Conservation (phyloP, 64 coral and sea anemone species). For the Stichodactyla helianthus region DNA sequence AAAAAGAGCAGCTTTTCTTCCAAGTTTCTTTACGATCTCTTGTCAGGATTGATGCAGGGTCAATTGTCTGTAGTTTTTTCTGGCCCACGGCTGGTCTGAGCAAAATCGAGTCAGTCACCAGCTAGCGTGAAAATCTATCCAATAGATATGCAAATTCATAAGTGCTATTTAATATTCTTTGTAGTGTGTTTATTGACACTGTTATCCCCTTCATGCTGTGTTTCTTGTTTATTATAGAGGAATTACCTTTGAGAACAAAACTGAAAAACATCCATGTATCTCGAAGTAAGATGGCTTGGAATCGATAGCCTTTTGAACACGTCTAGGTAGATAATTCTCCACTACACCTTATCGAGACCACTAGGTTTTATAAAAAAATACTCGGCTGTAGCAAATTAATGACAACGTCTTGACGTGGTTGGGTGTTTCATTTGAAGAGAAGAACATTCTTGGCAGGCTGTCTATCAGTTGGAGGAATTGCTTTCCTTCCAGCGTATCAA, state of each 20-base stretch:
- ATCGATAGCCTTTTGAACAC: background rate
- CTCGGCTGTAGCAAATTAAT: background rate
- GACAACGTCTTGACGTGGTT: background rate
- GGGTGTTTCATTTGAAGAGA: background rate
- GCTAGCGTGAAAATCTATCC: background rate
- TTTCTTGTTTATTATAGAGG: background rate
- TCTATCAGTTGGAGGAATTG: background rate
- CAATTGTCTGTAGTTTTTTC: background rate
- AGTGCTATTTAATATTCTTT: conserved; percentile 6
- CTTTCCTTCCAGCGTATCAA: background rate
- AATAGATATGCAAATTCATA: background rate
- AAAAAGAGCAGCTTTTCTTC: background rate
- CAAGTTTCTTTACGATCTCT: background rate
- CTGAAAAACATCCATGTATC: background rate
- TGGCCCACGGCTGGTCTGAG: background rate
- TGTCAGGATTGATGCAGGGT: background rate
- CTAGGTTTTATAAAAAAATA: background rate
- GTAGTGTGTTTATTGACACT: background rate
- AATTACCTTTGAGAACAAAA: background rate
- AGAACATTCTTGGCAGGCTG: background rate
- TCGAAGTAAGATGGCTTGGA: background rate
- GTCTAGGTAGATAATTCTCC: background rate
- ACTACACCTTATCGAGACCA: background rate
- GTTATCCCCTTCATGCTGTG: background rate
- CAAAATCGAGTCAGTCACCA: background rate